These are phyloP conservation scores for Theonella swinhoei DNA, from an alignment of 37 sponge, comb jelly and placozoan genomes.

Conservation along the genomic window DNA sequence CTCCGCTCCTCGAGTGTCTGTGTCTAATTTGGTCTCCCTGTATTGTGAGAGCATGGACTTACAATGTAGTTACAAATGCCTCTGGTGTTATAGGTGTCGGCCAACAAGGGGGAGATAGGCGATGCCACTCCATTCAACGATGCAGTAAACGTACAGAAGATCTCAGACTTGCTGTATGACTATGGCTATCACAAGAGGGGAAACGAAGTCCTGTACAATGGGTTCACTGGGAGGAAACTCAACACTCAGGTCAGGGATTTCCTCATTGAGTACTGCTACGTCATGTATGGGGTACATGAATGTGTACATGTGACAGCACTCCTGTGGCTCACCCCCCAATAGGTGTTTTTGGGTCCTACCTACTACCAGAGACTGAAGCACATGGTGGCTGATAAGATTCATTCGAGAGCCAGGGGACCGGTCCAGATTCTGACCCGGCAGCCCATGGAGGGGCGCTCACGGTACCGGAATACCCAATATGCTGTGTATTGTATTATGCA, in stretches of 20 bases:
- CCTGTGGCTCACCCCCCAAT: neutral
- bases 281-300: too few relatives aligned
- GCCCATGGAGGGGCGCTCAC: slow-evolving; percentile 98
- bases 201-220: slow-evolving; percentile 98
- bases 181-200: slow-evolving; percentile 98
- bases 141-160: slow-evolving; percentile 99
- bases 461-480: slow-evolving; percentile 47
- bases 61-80: too few relatives aligned
- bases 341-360: slow-evolving; percentile 97
- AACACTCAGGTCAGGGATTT: slow-evolving; percentile 98
- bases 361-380: slow-evolving; percentile 99
- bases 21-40: too few relatives aligned
- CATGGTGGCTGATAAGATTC: slow-evolving; percentile 99
- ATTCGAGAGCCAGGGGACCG: slow-evolving; percentile 97
- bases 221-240: slow-evolving; percentile 98
- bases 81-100: slow-evolving; percentile 93
- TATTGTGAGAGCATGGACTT: too few relatives aligned
- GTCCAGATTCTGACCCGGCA: slow-evolving; percentile 96
- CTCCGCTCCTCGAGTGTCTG: too few relatives aligned
- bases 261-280: too few relatives aligned
- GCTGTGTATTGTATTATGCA: neutral
- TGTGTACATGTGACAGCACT: neutral
- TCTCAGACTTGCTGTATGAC: slow-evolving; percentile 89
- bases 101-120: slow-evolving; percentile 99
- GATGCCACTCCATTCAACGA: slow-evolving; percentile 99